Base-by-base conservation (phyloP, 2,113 vertebrate genomes). In the Hyaena hyaena region DNA sequence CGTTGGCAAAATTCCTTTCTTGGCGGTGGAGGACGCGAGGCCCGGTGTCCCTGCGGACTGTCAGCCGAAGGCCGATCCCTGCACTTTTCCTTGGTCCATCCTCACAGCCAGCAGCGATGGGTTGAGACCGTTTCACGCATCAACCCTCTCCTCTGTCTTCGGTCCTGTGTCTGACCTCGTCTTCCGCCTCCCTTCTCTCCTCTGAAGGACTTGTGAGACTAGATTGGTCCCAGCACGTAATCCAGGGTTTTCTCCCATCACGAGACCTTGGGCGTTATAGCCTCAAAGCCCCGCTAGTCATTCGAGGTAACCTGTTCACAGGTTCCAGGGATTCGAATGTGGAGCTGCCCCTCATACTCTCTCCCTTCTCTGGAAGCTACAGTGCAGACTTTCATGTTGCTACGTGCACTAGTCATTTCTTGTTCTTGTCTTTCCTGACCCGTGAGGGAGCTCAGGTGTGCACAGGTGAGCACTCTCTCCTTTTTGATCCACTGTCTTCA, bases 251-350 rank as follows among this genome's bases (percentile, higher is more conserved):
- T 68, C 21, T 24, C 33, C 31, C 4, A 14, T 23, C 9, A 23
- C 2, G 45, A 79, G 24, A 11, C 48, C 28, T 15, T 82, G 43
- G 39, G 35, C 26, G 14, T 21, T 45, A 39, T 48, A 19, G 48
- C 71, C 39, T 14, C 31, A 48, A 58, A 39, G 50, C 6, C 28
- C 39, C 74, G 3, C 45, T 86, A 35, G 81, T 50, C 55, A 10
- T 12, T 5, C 14, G 3, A 82, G 10, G 50, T 5, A 39, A 53
- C 0, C 0, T 66, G 24, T 21, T 93, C 28, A 8, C 35, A 74
- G 45, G 11, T 28, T 71, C 39, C 43, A 5, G 35, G 39, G 53
- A 39, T 39, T 17, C 23, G 73, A 17, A 63, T 0, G 0, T 84
- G 69, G 31, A 7, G 33, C 65, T 23, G 26, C 11, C 7, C 4